These are phyloP conservation scores for Ophioninae sp. DNA, from an alignment of 2,888 invertebrate genomes.

Conservation along the genomic window DNA sequence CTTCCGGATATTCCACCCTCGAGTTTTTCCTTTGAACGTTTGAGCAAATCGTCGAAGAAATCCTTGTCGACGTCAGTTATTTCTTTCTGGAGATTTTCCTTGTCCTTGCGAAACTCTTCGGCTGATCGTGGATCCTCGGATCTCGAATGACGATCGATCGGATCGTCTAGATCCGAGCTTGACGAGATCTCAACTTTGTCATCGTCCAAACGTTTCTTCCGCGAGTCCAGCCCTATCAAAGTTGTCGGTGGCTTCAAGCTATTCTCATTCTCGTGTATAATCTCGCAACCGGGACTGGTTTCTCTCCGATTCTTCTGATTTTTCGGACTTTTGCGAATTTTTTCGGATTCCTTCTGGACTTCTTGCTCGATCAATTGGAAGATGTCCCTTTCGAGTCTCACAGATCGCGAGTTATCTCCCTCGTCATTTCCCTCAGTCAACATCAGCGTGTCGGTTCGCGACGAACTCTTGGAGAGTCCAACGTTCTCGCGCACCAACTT, in stretches of 20 bases:
- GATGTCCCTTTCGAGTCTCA: constrained; percentile 75
- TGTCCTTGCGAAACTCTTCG: constrained; percentile 69
- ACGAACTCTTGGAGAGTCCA: constrained; percentile 73
- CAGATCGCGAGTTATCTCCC: constrained; percentile 65
- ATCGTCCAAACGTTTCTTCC: constrained; percentile 75
- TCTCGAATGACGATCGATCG: constrained; percentile 76
- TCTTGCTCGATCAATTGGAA: constrained; percentile 77
- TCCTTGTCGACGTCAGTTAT: constrained; percentile 79
- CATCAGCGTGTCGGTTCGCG: constrained; percentile 73
- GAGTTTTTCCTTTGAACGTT: constrained; percentile 71
- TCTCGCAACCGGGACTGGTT: constrained; percentile 69
- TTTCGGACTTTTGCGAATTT: constrained; percentile 71
- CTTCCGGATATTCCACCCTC: constrained; percentile 76
- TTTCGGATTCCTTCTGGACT: constrained; percentile 75
- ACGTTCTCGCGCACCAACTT: constrained; percentile 75
- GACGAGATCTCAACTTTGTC: constrained; percentile 76
- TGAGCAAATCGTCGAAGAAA: constrained; percentile 76
- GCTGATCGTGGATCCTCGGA: constrained; percentile 71
- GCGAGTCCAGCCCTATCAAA: constrained; percentile 69
- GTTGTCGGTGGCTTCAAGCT: constrained; percentile 67
- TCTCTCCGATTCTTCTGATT: constrained; percentile 69
- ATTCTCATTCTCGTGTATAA: constrained; percentile 71
- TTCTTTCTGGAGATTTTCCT: constrained; percentile 76
- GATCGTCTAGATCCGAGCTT: constrained; percentile 78
- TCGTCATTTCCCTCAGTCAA: constrained; percentile 68